These are phyloP conservation scores for Chironex yamaguchii DNA, from an alignment of 30 jellyfish, hydroid and myxozoan genomes.

Conservation along the genomic window DNA sequence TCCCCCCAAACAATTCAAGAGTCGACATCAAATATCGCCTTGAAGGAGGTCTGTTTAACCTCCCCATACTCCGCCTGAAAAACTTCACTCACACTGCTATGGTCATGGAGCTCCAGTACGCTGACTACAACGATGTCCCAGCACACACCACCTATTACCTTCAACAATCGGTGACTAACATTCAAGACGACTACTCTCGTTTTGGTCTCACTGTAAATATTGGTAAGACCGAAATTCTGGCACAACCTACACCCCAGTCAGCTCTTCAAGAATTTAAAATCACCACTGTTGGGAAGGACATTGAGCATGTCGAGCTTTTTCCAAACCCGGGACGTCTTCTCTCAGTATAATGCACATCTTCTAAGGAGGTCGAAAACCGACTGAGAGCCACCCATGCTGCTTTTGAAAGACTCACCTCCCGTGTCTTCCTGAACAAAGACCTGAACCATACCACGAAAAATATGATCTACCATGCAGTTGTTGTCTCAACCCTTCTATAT, in stretches of 20 bases:
- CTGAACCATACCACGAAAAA: too few species aligned
- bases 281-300: too few species aligned
- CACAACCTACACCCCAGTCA: background rate
- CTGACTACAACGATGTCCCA: conserved; percentile 15
- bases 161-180: background rate
- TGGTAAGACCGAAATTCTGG: conserved; percentile 7
- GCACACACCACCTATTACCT: background rate
- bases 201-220: background rate
- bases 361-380: too few species aligned
- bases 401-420: too few species aligned
- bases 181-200: background rate
- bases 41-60: conserved; percentile 15
- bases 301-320: too few species aligned
- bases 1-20: background rate
- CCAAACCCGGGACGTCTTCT: too few species aligned
- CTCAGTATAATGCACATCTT: too few species aligned
- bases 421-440: too few species aligned
- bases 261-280: too few species aligned
- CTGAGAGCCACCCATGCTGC: too few species aligned
- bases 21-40: conserved; percentile 4
- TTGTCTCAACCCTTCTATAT: too few species aligned
- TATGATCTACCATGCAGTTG: too few species aligned
- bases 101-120: conserved; percentile 10
- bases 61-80: background rate
- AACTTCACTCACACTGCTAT: background rate